Percentiles rank a stretch among this genome's conserved stretches.
These are phyloP conservation scores for Hephaestus fuliginosus DNA, from an alignment of 2,797 vertebrate species.

Conservation along the genomic window DNA sequence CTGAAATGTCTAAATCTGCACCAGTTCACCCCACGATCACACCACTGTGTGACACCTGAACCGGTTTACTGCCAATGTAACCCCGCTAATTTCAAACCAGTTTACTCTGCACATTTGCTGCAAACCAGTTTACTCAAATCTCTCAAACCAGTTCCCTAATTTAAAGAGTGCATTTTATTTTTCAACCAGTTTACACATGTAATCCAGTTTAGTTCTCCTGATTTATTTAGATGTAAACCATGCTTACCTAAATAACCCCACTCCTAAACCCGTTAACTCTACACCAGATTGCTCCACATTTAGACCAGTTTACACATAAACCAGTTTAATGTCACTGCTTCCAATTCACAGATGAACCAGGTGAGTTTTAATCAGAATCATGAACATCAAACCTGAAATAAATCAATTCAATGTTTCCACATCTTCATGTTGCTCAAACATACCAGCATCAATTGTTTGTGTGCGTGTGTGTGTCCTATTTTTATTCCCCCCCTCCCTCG, in stretches of 20 bases:
- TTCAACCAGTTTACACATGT: background rate
- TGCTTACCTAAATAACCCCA: background rate
- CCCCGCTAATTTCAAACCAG: background rate
- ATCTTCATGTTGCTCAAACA: background rate
- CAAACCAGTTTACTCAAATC: background rate
- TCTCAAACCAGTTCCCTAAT: too few relatives aligned
- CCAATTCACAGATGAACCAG: background rate
- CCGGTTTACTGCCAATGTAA: background rate
- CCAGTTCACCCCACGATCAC: background rate
- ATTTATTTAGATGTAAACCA: too few relatives aligned
- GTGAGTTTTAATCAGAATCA: background rate
- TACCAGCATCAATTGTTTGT: background rate
- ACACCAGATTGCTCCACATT: background rate
- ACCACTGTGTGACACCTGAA: background rate
- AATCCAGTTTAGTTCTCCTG: background rate
- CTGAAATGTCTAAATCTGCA: too few relatives aligned
- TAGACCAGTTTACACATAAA: background rate
- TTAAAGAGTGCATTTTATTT: too few relatives aligned
- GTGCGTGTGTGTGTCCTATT: constrained; percentile 39
- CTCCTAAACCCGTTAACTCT: background rate
- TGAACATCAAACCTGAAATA: background rate
- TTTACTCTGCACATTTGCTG: background rate
- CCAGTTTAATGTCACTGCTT: background rate
- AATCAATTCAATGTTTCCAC: background rate
- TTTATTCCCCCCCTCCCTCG: constrained; percentile 5